These are phyloP conservation scores for Malurus alboscapulatus DNA, from an alignment of 2,113 vertebrate genomes.

Conservation along the genomic window DNA sequence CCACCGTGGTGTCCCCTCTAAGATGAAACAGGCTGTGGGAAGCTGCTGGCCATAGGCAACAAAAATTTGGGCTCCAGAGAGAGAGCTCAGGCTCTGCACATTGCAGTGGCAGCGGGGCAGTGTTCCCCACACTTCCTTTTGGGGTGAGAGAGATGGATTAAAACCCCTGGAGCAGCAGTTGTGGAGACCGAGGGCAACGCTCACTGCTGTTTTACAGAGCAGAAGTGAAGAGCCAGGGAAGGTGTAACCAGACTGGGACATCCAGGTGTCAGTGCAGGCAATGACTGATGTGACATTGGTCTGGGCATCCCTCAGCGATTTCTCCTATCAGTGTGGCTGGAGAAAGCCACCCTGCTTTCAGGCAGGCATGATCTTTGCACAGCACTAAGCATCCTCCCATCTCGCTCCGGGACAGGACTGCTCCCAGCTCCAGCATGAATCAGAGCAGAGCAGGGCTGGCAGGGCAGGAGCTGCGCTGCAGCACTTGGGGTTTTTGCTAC, in stretches of 20 bases:
- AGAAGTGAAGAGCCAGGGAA: background rate
- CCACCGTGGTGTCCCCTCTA: rapidly evolving
- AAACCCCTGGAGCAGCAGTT: background rate
- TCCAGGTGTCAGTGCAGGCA: background rate
- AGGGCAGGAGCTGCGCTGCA: background rate
- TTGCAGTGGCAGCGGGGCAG: background rate
- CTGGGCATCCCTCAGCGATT: background rate
- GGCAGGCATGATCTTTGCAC: rapidly evolving
- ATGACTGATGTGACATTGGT: background rate
- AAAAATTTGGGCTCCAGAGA: background rate
- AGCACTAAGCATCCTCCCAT: rapidly evolving
- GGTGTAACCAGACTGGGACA: background rate
- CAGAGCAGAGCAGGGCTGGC: background rate
- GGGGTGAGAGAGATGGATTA: background rate
- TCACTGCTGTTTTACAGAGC: background rate
- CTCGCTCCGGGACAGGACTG: background rate
- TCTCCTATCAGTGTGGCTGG: background rate
- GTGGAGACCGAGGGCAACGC: background rate
- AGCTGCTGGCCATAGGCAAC: background rate
- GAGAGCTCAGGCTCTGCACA: background rate
- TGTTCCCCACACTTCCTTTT: rapidly evolving
- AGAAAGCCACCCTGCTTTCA: rapidly evolving
- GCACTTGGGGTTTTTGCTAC: background rate
- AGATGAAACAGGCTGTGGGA: background rate
- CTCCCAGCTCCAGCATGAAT: background rate